Evolutionary conservation across 2,113 vertebrate species (phyloP), one percentile per base, ranked within the genome.

Genomic region (Motacilla tschutschensis): DNA sequence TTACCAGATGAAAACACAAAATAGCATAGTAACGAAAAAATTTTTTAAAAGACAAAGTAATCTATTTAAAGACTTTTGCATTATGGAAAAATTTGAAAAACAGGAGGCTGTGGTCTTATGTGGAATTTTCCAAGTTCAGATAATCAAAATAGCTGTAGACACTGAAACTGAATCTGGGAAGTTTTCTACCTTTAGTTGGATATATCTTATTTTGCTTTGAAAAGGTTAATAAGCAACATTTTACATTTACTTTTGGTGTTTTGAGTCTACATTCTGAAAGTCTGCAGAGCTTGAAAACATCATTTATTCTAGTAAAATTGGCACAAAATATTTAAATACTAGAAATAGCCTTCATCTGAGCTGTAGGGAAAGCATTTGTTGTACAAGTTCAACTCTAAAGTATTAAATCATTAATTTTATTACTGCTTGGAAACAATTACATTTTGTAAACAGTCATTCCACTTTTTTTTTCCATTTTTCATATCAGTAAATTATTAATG

Each of bases 331-430:
- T 58, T 72, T 74, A 71, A 85, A 70, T 64, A 64, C 46, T 77
- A 83, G 85, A 71, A 90, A 85, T 22, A 85, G n/a, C 21, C 41
- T 75, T 74, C 31, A 21, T 67, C 31, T 65, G 62, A 89, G 50
- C n/a, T 57, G 47, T 33, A n/a, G 57, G 17, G 28, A 71, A 91
- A 70, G n/a, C 55, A 82, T 69, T 65, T 76, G 35, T 63, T 91
- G 53, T 38, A 62, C 26, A 89, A 60, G 8, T 57, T 77, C 75
- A 77, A 58, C 29, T 54, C 71, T 79, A 53, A 93, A 76, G 44
- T 77, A 79, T 57, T 85, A 89, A 86, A 88, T 72, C 36, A 88
- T 79, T 86, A 22, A 54, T 89, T 85, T 91, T 91, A 67, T 85
- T 85, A 72, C 69, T 40, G 35, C 41, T 88, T 87, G 41, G 72